phyloP scores from a whole-genome alignment of 2,888 invertebrate genomes.

The Yponomeuta malinellus region DNA sequence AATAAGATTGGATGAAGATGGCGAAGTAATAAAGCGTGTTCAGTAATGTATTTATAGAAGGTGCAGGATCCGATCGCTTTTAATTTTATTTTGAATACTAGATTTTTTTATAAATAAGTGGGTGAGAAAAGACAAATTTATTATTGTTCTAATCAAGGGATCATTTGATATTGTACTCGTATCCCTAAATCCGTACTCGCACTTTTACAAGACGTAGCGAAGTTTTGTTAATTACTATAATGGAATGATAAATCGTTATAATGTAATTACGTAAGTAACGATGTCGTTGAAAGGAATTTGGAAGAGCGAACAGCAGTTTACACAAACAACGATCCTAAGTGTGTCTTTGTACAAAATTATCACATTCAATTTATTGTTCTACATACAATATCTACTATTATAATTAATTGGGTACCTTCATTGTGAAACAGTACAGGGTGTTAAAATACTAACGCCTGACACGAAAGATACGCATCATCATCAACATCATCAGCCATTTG shows the following conservation, averaged over 20 bases:
- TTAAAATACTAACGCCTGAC: too few species aligned
- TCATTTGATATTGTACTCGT: neutral
- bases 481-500: too few species aligned
- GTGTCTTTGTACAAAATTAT: conserved; percentile 7
- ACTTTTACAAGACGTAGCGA: conserved; percentile 24
- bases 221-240: conserved; percentile 50
- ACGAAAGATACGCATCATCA: too few species aligned
- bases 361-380: neutral
- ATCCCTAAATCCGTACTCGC: neutral
- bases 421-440: too few species aligned
- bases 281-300: conserved; percentile 35
- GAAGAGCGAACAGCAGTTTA: conserved; percentile 25
- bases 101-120: too few species aligned
- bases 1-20: conserved; percentile 73
- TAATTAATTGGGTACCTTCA: neutral
- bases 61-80: conserved; percentile 46
- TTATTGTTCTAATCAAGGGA: neutral
- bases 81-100: conserved; percentile 52
- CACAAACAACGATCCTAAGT: conserved; percentile 22
- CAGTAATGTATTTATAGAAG: conserved; percentile 69
- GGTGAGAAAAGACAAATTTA: too few species aligned
- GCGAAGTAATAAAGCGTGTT: conserved; percentile 72
- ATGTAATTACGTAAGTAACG: conserved; percentile 45
- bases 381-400: neutral
- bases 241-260: conserved; percentile 49